Base-by-base conservation (phyloP, 1,140 invertebrate genomes). In the Eulimnadia texana region DNA sequence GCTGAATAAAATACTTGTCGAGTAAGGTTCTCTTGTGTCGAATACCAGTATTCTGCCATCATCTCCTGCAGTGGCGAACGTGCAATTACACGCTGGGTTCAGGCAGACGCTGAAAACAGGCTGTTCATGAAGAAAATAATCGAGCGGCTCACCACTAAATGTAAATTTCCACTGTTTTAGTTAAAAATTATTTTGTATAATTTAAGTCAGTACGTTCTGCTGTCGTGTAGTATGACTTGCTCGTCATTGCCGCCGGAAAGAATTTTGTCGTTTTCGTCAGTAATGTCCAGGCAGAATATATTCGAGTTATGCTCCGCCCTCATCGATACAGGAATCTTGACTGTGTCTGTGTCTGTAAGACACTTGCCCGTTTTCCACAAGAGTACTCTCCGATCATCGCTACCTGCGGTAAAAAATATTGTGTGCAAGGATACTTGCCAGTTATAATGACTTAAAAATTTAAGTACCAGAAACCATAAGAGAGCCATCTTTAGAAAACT, bases 161-260 rank as follows among this genome's bases (percentile, higher is more conserved):
- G 58, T 54, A 66, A 57, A 59, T 64, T 65, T 65, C 61, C 27
- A 63, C 60, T 16, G 62, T 20, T 24, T 61, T 16, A 54, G 61
- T 56, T 19, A 53, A 60, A 28, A 23, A 28, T 16, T 42, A 20
- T 60, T 16, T 29, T 60, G 25, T 11, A 63, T 16, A 60, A 63
- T 62, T 42, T 25, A 62, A 72, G 78, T 81, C n/a, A n/a, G n/a
- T 80, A 90, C 85, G 84, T 89, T 70, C 71, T 68, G 57, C 84
- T 72, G 74, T 92, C 86, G 72, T 93, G 90, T n/a, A 89, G 80
- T 61, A 90, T 85, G 50, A 94, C 90, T 76, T 90, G 83, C 71
- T 93, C 88, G 78, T 96, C 93, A 76, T 95, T 95, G 55, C 91
- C 92, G 61, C 88, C 93, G 29, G 93, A 96, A 72, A 90, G 91